A percentile compares a stretch with the other conserved stretches of the same genome.
phyloP scores from a whole-genome alignment of 2,113 vertebrate genomes.

The Barnardius zonarius region DNA sequence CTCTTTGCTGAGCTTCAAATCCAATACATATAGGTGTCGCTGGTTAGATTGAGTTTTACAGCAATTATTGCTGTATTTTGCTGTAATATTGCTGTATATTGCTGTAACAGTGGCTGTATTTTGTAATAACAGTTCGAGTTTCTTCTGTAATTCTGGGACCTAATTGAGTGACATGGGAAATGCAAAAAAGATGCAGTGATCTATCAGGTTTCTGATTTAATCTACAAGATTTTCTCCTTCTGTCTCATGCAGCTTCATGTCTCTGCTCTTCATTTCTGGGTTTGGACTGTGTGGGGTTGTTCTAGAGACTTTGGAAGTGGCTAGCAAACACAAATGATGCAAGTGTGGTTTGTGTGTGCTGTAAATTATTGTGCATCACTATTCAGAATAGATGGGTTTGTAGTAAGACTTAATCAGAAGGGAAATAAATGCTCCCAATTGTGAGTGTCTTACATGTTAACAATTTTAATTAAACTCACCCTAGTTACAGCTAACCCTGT shows the following conservation, averaged over 20 bases:
- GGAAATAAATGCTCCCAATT: background rate
- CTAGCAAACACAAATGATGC: background rate
- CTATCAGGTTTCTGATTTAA: background rate
- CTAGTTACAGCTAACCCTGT: constrained; percentile 12
- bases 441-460: background rate
- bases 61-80: background rate
- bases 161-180: background rate
- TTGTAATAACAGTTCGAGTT: background rate
- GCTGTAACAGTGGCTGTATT: background rate
- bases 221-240: background rate
- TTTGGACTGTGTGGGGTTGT: background rate
- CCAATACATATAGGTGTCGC: background rate
- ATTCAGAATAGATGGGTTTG: background rate
- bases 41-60: background rate
- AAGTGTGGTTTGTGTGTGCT: background rate
- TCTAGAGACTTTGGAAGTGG: background rate
- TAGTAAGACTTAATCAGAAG: background rate
- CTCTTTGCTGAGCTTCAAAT: background rate
- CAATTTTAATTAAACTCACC: constrained; percentile 49
- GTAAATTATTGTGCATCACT: background rate
- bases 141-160: background rate
- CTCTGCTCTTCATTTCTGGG: background rate
- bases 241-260: background rate
- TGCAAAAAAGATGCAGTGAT: background rate
- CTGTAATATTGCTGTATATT: background rate